Percentiles rank a stretch among this genome's conserved stretches.
Evolutionary conservation across 2,888 invertebrate genomes (phyloP).

Genomic region (Lasius platythorax): DNA sequence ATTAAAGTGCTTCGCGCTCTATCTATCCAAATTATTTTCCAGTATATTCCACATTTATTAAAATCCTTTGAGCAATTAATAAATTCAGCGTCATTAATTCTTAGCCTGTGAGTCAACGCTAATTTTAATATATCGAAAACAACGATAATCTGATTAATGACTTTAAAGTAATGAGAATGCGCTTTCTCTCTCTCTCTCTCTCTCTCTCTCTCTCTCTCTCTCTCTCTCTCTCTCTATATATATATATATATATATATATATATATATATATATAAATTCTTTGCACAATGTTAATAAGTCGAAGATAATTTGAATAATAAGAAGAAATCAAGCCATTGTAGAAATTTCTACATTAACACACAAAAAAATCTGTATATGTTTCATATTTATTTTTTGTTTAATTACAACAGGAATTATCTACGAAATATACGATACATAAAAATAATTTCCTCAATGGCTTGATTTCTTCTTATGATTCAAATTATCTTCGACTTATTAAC

Average conservation of each 20-base stretch:
- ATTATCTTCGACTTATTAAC: not conserved
- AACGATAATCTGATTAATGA: not conserved
- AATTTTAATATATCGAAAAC: conserved; percentile 21
- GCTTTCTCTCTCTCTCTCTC: not conserved
- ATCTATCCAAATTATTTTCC: not conserved
- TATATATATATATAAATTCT: not conserved
- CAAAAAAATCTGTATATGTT: too few relatives aligned
- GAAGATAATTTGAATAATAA: not conserved
- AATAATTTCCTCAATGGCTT: not conserved
- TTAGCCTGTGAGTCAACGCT: conserved; percentile 30
- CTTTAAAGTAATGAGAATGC: not conserved
- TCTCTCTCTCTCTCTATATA: too few relatives aligned
- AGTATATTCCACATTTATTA: conserved; percentile 13
- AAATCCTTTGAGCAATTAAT: conserved; percentile 21
- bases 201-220: too few relatives aligned
- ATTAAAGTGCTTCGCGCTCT: not conserved
- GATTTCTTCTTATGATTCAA: not conserved
- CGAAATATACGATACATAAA: not conserved
- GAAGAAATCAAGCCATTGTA: not conserved
- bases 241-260: too few relatives aligned
- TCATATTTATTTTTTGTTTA: not conserved
- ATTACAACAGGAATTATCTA: not conserved
- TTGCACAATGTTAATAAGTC: not conserved
- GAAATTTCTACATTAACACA: not conserved
- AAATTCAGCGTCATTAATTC: conserved; percentile 16